Evolutionary conservation across 2,113 vertebrate species (phyloP).

Genomic region (Eleginops maclovinus): DNA sequence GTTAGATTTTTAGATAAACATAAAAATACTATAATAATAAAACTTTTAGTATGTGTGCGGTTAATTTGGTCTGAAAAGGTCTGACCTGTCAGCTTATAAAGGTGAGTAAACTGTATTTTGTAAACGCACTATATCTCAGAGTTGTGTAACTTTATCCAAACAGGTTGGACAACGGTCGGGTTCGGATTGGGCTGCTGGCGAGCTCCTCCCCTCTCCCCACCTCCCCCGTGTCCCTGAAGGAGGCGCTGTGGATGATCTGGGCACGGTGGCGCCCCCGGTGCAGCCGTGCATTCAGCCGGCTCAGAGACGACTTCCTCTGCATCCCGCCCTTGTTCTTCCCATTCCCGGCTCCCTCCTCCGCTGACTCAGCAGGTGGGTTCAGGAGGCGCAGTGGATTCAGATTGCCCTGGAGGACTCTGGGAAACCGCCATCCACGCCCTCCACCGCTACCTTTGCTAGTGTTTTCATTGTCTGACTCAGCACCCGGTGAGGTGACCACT

Average conservation of each 20-base stretch:
- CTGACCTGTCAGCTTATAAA: constrained; percentile 49
- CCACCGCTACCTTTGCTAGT: constrained; percentile 14
- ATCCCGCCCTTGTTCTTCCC: constrained; percentile 82
- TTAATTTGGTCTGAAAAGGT: constrained; percentile 24
- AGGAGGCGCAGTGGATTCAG: constrained; percentile 88
- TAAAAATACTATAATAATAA: constrained; percentile 27
- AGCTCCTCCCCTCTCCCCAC: constrained; percentile 85
- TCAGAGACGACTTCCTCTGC: constrained; percentile 88
- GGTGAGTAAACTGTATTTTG: constrained; percentile 24
- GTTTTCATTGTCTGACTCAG: constrained; percentile 79
- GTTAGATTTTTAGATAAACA: constrained; percentile 37
- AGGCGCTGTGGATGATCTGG: constrained; percentile 94
- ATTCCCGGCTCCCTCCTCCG: constrained; percentile 51
- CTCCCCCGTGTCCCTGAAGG: constrained; percentile 87
- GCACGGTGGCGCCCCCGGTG: constrained; percentile 92
- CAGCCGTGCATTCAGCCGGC: constrained; percentile 89
- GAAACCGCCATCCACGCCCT: constrained; percentile 87
- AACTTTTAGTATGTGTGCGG: constrained; percentile 2
- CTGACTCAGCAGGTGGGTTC: constrained; percentile 73
- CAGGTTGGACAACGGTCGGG: constrained; percentile 93
- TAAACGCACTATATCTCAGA: constrained; percentile 5
- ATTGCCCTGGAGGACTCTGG: constrained; percentile 88
- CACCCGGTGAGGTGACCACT: constrained; percentile 77
- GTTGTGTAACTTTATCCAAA: constrained; percentile 87
- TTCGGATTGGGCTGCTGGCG: constrained; percentile 85